Evolutionary conservation across 2,797 vertebrate species (phyloP), one percentile per base, ranked within the genome.

Genomic region (Pantherophis vulpinus): DNA sequence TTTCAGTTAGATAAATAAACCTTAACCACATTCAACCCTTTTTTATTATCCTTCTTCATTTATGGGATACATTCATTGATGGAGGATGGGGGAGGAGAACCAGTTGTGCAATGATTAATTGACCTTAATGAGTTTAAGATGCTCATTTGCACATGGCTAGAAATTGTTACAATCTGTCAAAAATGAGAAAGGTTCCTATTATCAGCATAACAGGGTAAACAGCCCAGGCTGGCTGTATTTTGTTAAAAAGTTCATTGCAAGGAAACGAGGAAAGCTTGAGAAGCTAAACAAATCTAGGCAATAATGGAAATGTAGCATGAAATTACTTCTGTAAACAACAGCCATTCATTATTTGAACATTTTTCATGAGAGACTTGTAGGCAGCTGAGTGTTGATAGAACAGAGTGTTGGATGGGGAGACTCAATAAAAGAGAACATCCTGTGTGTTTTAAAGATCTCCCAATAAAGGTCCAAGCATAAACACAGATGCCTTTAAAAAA

Each of bases 221-320:
- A 96, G 96, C 96, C 97, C 96, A 97, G 96, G 94, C 97, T 96
- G 96, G 98, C 97, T 98, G 97, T 98, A 98, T 98, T 98, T 98
- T 98, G 98, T 98, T 97, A 98, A 97, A 92, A 97, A 98, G 98
- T 98, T 98, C 98, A 98, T 98, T 98, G 98, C 96, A 98, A 97
- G 98, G 97, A 97, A 98, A 98, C 96, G 97, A 97, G 93, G 98
- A 98, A 98, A 98, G 98, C 98, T 98, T 98, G 97, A 97, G 98
- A 98, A 98, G 98, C 98, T 98, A 98, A 99, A 99, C 98, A 99
- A 99, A 99, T 99, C 98, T 98, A 98, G 98, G 98, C 98, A 98
- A 98, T 99, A 99, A 99, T 99, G 99, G 99, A 99, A 99, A 99
- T 99, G 99, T 99, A 98, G 99, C 98, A 99, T 99, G 98, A 99